A percentile compares a stretch with the other conserved stretches of the same genome.
phyloP scores from a whole-genome alignment of 1,140 invertebrate species.

The Schlechtendalia chinensis region DNA sequence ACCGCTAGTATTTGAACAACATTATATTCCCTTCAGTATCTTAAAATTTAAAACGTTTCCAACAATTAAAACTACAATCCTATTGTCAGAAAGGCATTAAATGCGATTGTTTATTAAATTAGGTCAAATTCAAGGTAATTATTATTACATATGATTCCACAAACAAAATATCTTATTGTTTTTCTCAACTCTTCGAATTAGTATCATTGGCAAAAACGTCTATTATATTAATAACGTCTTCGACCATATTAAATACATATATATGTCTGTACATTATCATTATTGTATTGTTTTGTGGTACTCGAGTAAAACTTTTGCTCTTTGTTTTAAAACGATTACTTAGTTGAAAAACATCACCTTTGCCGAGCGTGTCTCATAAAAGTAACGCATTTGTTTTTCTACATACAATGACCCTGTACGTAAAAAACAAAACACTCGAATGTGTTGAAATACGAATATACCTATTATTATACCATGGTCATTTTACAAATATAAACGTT shows the following conservation, averaged over 20 bases:
- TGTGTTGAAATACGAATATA: neutral
- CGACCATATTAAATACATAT: too few relatives aligned
- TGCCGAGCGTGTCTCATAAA: neutral
- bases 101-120: neutral
- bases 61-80: too few relatives aligned
- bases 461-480: too few relatives aligned
- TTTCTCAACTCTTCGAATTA: neutral
- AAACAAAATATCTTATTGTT: neutral
- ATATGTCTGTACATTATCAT: too few relatives aligned
- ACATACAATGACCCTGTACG: neutral
- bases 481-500: neutral
- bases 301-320: neutral
- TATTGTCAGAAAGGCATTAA: too few relatives aligned
- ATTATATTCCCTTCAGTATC: too few relatives aligned
- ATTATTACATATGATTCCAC: neutral
- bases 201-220: neutral
- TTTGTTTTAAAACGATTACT: slow-evolving; percentile 9
- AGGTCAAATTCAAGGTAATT: neutral
- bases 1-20: too few relatives aligned
- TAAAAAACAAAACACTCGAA: slow-evolving; percentile 10
- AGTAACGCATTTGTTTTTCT: slow-evolving; percentile 2
- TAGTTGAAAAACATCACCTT: neutral
- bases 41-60: too few relatives aligned
- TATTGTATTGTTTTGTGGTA: neutral
- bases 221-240: neutral